Conservation (phyloP, 2,797 vertebrate species). For the Labroides dimidiatus region DNA sequence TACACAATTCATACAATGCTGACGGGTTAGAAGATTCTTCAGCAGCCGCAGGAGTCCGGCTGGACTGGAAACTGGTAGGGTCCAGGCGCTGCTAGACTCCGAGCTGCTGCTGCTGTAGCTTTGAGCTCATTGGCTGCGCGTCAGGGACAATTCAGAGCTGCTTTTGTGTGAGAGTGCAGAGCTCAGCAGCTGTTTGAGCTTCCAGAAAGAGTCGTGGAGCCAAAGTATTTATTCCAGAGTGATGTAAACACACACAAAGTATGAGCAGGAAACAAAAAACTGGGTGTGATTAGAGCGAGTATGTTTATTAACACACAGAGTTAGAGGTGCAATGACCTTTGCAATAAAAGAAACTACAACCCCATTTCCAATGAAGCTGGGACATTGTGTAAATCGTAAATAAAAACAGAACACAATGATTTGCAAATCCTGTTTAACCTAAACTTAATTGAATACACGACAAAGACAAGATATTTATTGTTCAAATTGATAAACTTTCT, state of each 20-base stretch:
- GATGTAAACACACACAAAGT: slow-evolving; percentile 34
- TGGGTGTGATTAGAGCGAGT: not conserved
- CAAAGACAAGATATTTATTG: too few species aligned
- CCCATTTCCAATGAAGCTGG: too few species aligned
- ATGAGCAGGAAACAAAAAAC: slow-evolving; percentile 33
- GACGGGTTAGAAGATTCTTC: slow-evolving; percentile 80
- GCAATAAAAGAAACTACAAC: too few species aligned
- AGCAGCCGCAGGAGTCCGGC: slow-evolving; percentile 47
- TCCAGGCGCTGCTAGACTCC: slow-evolving; percentile 46
- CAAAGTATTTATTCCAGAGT: slow-evolving; percentile 64
- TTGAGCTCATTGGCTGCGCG: slow-evolving; percentile 65
- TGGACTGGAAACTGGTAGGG: slow-evolving; percentile 61
- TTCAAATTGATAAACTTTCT: too few species aligned
- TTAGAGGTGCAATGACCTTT: too few species aligned
- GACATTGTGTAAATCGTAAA: too few species aligned
- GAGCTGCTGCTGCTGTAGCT: slow-evolving; percentile 46
- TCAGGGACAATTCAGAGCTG: slow-evolving; percentile 65
- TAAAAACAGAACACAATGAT: too few species aligned
- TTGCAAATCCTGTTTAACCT: too few species aligned
- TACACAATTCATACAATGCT: slow-evolving; percentile 81
- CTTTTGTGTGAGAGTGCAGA: slow-evolving; percentile 76
- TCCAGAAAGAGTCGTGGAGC: slow-evolving; percentile 74
- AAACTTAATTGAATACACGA: too few species aligned
- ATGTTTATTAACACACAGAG: not conserved
- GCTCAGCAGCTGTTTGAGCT: slow-evolving; percentile 75